phyloP scores from a whole-genome alignment of 2,888 invertebrate species.

The Stenoptilia bipunctidactyla region DNA sequence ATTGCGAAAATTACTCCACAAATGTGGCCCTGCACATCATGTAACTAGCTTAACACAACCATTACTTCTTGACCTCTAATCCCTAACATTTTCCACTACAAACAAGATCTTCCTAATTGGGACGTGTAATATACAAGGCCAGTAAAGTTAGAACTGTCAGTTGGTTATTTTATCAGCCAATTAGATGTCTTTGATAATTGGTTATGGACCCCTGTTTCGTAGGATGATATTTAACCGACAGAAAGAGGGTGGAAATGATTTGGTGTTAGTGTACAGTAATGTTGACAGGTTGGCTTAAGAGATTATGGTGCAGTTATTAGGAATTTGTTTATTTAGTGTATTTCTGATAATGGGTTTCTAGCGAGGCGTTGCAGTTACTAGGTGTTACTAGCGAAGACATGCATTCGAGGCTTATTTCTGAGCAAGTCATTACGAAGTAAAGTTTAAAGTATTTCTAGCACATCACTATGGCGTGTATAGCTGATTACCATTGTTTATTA shows the following conservation, averaged over 20 bases:
- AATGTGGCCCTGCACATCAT: conserved; percentile 55
- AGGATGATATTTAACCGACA: conserved; percentile 38
- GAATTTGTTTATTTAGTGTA: conserved; percentile 16
- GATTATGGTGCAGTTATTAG: conserved; percentile 25
- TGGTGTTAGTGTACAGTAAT: conserved; percentile 42
- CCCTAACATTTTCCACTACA: conserved; percentile 10
- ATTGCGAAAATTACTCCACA: conserved; percentile 67
- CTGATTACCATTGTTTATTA: no score
- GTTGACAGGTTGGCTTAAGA: conserved; percentile 47
- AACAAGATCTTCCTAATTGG: conserved; percentile 18
- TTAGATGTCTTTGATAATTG: conserved; percentile 20
- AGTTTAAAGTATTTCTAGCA: no score
- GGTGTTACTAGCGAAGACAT: no score
- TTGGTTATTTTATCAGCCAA: not conserved
- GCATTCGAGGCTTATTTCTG: no score
- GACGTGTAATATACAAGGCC: not conserved
- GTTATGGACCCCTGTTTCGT: conserved; percentile 30
- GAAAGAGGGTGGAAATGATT: conserved; percentile 53
- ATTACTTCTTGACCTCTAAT: conserved; percentile 22
- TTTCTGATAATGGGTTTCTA: no score
- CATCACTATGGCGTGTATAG: no score
- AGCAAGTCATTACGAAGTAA: no score
- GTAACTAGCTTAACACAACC: conserved; percentile 47
- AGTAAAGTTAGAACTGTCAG: not conserved
- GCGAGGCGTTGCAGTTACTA: no score